Evolutionary conservation across 1,140 invertebrate genomes (phyloP).

Genomic region (Cotesia vestalis): DNA sequence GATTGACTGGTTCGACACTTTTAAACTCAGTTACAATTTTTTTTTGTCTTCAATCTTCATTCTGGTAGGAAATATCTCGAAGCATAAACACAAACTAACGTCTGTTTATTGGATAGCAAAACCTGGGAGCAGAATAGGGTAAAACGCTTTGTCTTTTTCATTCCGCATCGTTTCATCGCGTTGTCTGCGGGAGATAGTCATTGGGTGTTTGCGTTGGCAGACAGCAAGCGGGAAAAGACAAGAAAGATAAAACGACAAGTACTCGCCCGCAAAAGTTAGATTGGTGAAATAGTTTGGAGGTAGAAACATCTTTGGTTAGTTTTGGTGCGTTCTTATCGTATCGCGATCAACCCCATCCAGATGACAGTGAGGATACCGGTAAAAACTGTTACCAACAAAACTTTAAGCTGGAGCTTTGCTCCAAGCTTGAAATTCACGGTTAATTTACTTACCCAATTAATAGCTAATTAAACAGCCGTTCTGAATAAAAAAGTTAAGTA

Average conservation of each 20-base stretch:
- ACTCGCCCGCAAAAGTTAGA: slow-evolving; percentile 42
- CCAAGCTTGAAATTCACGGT: slow-evolving; percentile 53
- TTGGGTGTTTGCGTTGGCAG: slow-evolving; percentile 25
- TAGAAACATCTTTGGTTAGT: background rate
- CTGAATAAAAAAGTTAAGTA: slow-evolving; percentile 44
- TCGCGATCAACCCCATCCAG: slow-evolving; percentile 13
- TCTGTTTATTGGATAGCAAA: slow-evolving; percentile 34
- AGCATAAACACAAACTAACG: no score
- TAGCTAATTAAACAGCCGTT: slow-evolving; percentile 62
- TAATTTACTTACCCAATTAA: slow-evolving; percentile 66
- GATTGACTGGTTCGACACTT: no score
- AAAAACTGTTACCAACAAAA: slow-evolving; percentile 20
- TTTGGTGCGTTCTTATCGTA: slow-evolving; percentile 40
- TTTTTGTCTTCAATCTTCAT: no score
- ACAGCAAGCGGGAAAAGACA: background rate
- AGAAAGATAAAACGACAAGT: background rate
- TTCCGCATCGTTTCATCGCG: slow-evolving; percentile 19
- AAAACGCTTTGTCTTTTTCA: slow-evolving; percentile 35
- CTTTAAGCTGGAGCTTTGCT: background rate
- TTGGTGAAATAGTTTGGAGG: slow-evolving; percentile 44
- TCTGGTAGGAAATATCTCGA: no score
- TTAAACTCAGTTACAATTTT: no score
- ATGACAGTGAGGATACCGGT: slow-evolving; percentile 27
- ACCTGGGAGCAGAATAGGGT: background rate
- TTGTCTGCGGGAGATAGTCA: slow-evolving; percentile 22